Evolutionary conservation across 2,888 invertebrate genomes (phyloP).

Genomic region (Amblyjoppa proteus): DNA sequence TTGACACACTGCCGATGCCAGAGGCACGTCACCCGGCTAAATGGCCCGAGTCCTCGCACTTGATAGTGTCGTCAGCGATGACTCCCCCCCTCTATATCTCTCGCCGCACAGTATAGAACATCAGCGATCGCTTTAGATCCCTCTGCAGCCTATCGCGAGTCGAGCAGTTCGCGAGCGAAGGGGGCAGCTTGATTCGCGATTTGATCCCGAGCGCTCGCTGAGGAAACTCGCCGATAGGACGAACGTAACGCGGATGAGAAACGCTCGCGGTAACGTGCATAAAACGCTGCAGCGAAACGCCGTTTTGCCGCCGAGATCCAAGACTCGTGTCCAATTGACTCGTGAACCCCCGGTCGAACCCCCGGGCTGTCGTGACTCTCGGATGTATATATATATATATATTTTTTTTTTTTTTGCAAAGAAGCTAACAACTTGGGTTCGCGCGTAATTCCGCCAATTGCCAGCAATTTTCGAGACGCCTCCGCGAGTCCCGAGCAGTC

Average conservation of each 20-base stretch:
- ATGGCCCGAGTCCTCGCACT: conserved; percentile 67
- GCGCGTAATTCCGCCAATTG: conserved; percentile 65
- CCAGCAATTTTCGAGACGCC: conserved; percentile 50
- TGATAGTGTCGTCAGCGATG: conserved; percentile 51
- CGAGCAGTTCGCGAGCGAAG: background rate
- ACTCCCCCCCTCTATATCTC: conserved; percentile 35
- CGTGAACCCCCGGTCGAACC: conserved; percentile 13
- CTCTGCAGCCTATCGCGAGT: conserved; percentile 1
- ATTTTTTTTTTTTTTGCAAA: background rate
- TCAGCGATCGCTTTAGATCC: conserved; percentile 28
- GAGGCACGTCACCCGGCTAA: conserved; percentile 75
- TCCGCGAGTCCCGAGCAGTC: conserved; percentile 40
- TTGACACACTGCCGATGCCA: conserved; percentile 80
- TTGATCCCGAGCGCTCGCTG: background rate
- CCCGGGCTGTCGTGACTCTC: conserved; percentile 5
- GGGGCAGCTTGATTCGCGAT: background rate
- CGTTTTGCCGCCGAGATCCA: conserved; percentile 7
- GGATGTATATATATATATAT: background rate
- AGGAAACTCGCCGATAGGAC: background rate
- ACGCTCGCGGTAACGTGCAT: background rate
- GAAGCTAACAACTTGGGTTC: conserved; percentile 18
- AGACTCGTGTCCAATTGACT: conserved; percentile 16
- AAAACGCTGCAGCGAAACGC: background rate
- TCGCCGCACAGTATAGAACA: conserved; percentile 12
- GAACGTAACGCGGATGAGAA: background rate